Evolutionary conservation across 2,797 vertebrate species (phyloP), one percentile per base, ranked within the genome.

Genomic region (Siniperca obscura): DNA sequence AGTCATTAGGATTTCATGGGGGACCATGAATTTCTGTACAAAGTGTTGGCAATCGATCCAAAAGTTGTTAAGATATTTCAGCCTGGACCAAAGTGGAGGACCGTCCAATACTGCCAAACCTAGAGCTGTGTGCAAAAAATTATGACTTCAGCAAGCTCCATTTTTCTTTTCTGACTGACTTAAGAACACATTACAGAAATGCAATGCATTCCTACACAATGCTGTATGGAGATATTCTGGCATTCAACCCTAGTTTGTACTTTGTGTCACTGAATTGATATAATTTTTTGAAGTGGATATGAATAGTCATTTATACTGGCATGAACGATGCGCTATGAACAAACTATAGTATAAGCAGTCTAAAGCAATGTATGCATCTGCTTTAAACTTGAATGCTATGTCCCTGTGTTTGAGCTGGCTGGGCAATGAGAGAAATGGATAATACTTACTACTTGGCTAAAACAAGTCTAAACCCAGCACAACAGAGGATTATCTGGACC

Each of bases 61-160:
- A 52, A 21, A 21, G 48, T 21, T 1, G 48, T 6, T 57, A 7
- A 5, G 36, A 36, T 36, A 36, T 36, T 38, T 69, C 48, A 53
- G 48, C 52, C 25, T 7, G 22, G 48, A n/a, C 7, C 7, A 16
- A 38, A 70, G 21, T 53, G 48, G 12, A 17, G 48, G 52, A 40
- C 10, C 5, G 1, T 42, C 5, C 52, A 53, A n/a, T 7, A 19
- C 6, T 17, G 46, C 16, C 14, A 48, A 48, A 25, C 14, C 52
- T 46, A 16, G 0, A 64, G 12, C 7, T 0, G 2, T 21, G 16
- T 1, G 8, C 12, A 30, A 3, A 27, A 42, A 30, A 0, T 5
- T 4, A 48, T 27, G n/a, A 56, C 4, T 42, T 42, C 21, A 40
- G 19, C 1, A 5, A 40, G 22, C 14, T 36, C 30, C 22, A 16